Conservation (phyloP, 23 tunicate genomes). For the Ascidia mentula region DNA sequence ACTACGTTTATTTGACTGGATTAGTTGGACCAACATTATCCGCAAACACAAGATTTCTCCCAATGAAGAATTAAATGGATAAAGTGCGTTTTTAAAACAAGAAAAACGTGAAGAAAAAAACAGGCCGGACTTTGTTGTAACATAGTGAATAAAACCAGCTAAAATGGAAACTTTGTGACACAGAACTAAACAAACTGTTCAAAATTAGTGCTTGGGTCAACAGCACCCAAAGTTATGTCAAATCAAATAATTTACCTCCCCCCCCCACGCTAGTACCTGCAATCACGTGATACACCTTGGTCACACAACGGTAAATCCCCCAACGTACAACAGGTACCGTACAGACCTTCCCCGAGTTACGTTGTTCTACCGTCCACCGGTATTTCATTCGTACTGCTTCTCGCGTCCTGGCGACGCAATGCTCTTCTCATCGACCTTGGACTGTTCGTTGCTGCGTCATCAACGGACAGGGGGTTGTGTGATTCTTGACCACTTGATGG, state of each 20-base stretch:
- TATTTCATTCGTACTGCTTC: neutral
- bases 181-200: no score
- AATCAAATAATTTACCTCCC: no score
- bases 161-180: no score
- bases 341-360: neutral
- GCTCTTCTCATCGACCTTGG: neutral
- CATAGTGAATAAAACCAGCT: no score
- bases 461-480: neutral
- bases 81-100: neutral
- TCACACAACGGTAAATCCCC: no score
- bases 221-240: no score
- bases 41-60: neutral
- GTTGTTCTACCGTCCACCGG: neutral
- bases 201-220: no score
- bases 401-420: neutral
- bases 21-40: neutral
- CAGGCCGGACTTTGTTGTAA: neutral
- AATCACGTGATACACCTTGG: constrained; percentile 2
- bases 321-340: no score
- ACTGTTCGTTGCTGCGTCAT: neutral
- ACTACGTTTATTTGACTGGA: neutral
- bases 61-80: neutral
- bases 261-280: neutral
- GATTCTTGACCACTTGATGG: neutral
- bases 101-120: neutral